These are phyloP conservation scores for Rhodeus uyekii DNA, from an alignment of 2,797 vertebrate genomes.

Conservation along the genomic window DNA sequence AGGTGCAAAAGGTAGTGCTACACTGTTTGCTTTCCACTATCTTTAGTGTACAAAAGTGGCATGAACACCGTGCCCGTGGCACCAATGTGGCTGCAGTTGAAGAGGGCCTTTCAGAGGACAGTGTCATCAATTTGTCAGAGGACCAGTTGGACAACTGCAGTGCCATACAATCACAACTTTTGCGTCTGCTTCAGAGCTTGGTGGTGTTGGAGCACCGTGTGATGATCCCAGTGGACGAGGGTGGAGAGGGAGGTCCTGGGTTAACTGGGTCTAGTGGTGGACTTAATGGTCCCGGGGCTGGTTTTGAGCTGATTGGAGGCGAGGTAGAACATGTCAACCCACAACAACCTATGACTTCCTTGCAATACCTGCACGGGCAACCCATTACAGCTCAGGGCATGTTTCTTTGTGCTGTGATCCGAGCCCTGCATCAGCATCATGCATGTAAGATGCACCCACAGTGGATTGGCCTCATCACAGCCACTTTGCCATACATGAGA, in stretches of 20 bases:
- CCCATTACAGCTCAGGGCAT: constrained; percentile 97
- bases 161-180: constrained; percentile 92
- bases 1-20: constrained; percentile 97
- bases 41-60: constrained; percentile 97
- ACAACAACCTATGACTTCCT: constrained; percentile 95
- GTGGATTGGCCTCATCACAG: constrained; percentile 95
- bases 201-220: constrained; percentile 94
- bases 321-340: constrained; percentile 94
- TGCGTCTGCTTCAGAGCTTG: constrained; percentile 91
- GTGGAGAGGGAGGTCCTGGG: constrained; percentile 74
- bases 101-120: constrained; percentile 96
- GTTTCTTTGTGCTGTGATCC: constrained; percentile 96
- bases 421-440: constrained; percentile 95
- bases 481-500: constrained; percentile 97
- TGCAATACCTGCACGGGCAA: constrained; percentile 95
- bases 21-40: constrained; percentile 96
- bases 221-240: constrained; percentile 88
- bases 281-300: constrained; percentile 73
- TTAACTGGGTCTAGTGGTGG: constrained; percentile 70
- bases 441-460: constrained; percentile 98
- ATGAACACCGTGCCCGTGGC: constrained; percentile 84
- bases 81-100: constrained; percentile 86
- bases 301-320: constrained; percentile 87
- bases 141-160: constrained; percentile 94
- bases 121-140: constrained; percentile 94